A percentile compares a stretch with the other conserved stretches of the same genome.
Evolutionary conservation across 2,888 invertebrate species (phyloP).

Genomic region (Torymus texanus): DNA sequence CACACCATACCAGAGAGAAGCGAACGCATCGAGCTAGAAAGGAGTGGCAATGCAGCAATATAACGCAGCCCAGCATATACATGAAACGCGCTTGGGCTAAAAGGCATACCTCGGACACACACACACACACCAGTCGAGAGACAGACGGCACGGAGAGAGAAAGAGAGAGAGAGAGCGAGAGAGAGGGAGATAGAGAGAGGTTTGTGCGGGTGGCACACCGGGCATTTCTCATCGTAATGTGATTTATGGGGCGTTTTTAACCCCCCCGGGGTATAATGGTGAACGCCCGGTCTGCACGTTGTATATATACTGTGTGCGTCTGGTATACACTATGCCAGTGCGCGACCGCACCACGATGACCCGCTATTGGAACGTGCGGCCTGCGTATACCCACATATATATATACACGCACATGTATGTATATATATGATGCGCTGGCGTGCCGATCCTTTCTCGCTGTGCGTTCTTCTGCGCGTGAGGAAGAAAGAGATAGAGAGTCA

Average conservation of each 20-base stretch:
- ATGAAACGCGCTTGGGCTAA: neutral
- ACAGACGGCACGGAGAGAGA: slow-evolving; percentile 39
- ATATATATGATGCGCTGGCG: neutral
- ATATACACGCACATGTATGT: too few species aligned
- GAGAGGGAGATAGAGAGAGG: slow-evolving; percentile 8
- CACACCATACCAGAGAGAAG: too few species aligned
- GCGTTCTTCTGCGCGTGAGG: slow-evolving; percentile 2
- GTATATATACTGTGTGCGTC: too few species aligned
- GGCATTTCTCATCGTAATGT: slow-evolving; percentile 71
- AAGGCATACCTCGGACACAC: slow-evolving; percentile 1
- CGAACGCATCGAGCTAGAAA: slow-evolving; percentile 1
- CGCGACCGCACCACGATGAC: slow-evolving; percentile 51
- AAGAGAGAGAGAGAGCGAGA: slow-evolving; percentile 11
- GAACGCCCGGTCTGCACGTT: slow-evolving; percentile 19
- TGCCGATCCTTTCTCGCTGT: slow-evolving; percentile 41
- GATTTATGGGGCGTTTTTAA: slow-evolving; percentile 72
- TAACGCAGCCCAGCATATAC: neutral
- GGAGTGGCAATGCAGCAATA: neutral
- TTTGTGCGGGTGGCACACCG: slow-evolving; percentile 61
- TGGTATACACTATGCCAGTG: slow-evolving; percentile 1
- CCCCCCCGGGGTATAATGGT: slow-evolving; percentile 65
- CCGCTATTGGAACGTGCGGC: slow-evolving; percentile 1
- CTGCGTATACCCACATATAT: too few species aligned
- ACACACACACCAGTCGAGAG: neutral
- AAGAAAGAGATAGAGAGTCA: neutral